Conservation (phyloP, 2,888 invertebrate genomes). For the Portevinia maculata region DNA sequence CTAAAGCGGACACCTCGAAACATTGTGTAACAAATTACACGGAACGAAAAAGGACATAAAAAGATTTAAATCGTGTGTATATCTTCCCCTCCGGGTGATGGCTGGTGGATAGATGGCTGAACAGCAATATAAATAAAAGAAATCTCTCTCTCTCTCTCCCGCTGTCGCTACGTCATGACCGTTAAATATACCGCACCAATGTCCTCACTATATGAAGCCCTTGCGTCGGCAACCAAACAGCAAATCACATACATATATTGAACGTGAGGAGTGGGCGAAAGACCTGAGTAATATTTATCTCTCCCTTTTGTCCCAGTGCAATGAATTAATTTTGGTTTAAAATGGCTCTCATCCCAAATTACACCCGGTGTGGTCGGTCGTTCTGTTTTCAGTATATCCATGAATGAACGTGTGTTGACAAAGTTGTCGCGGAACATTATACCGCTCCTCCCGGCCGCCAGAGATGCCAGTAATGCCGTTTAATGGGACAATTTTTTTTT, state of each 20-base stretch:
- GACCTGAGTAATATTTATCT: slow-evolving; percentile 56
- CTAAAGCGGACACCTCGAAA: slow-evolving; percentile 39
- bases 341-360: slow-evolving; percentile 52
- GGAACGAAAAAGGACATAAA: slow-evolving; percentile 41
- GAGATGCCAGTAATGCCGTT: slow-evolving; percentile 31
- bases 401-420: slow-evolving; percentile 28
- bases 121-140: slow-evolving; percentile 53
- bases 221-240: slow-evolving; percentile 58
- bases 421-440: slow-evolving; percentile 44
- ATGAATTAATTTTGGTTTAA: slow-evolving; percentile 66
- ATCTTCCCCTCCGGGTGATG: background rate
- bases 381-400: slow-evolving; percentile 13
- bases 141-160: background rate
- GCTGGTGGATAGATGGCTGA: slow-evolving; percentile 53
- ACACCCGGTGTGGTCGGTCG: slow-evolving; percentile 26
- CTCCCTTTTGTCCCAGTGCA: slow-evolving; percentile 31
- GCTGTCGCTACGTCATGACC: slow-evolving; percentile 15
- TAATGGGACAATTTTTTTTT: slow-evolving; percentile 37
- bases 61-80: slow-evolving; percentile 59
- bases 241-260: slow-evolving; percentile 48
- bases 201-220: slow-evolving; percentile 13
- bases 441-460: background rate
- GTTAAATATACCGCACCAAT: slow-evolving; percentile 49
- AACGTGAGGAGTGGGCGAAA: background rate
- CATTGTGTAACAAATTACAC: slow-evolving; percentile 63